A percentile compares a stretch with the other conserved stretches of the same genome.
Evolutionary conservation across 1,140 invertebrate species (phyloP).

Genomic region (Drosophila pseudoobscura): DNA sequence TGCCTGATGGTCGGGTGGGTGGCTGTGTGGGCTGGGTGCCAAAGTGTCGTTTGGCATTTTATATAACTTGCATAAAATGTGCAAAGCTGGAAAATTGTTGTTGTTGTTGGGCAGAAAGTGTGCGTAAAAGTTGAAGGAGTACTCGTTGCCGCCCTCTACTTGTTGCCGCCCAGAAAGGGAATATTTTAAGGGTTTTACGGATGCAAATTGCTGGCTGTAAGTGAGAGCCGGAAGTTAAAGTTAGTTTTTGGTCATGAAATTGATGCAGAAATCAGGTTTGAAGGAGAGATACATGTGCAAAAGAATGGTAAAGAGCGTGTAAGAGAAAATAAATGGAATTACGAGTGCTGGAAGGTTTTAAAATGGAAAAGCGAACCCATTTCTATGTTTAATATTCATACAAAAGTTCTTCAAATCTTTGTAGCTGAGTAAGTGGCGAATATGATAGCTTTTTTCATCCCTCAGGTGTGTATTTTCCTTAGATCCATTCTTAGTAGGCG

Average conservation of each 20-base stretch:
- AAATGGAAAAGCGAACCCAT: too few species aligned
- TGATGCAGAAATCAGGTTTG: too few species aligned
- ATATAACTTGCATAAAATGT: slow-evolving; percentile 79
- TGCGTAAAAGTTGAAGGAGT: slow-evolving; percentile 28
- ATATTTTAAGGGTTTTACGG: not conserved
- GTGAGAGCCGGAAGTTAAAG: not conserved
- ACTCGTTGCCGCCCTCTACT: slow-evolving; percentile 12
- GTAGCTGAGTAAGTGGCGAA: too few species aligned
- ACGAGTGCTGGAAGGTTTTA: too few species aligned
- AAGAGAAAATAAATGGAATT: too few species aligned
- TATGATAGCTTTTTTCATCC: too few species aligned
- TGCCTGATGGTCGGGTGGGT: not conserved
- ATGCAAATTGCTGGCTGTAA: not conserved
- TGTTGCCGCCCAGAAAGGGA: slow-evolving; percentile 39
- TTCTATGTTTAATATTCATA: too few species aligned
- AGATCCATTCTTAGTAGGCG: too few species aligned
- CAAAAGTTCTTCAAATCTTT: too few species aligned
- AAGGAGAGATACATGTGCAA: too few species aligned
- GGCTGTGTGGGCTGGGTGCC: slow-evolving; percentile 1
- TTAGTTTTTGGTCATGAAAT: not conserved
- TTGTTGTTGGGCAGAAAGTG: slow-evolving; percentile 22
- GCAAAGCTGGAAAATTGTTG: slow-evolving; percentile 42
- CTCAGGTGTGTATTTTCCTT: too few species aligned
- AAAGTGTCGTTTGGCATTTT: slow-evolving; percentile 65
- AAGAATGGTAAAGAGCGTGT: too few species aligned